phyloP scores from a whole-genome alignment of 1,140 invertebrate genomes.

The Goniozus legneri region DNA sequence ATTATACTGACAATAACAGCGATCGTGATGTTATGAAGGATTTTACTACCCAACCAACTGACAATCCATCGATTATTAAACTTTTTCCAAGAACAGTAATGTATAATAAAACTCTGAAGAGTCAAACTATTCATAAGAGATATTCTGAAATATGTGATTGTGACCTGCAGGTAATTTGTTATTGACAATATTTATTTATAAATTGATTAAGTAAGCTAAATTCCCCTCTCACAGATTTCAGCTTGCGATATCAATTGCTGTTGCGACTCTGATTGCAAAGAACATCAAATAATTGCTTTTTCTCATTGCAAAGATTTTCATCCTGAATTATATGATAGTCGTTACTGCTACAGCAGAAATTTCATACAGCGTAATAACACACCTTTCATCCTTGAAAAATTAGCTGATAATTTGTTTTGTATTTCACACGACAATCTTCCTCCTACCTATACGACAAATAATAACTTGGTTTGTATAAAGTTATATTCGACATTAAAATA shows the following conservation, averaged over 20 bases:
- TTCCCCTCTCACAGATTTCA: constrained; percentile 22
- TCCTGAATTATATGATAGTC: constrained; percentile 41
- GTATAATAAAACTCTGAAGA: too few species aligned
- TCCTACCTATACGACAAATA: constrained; percentile 34
- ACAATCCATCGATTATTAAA: too few species aligned
- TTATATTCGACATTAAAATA: too few species aligned
- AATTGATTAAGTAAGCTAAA: too few species aligned
- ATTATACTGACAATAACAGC: neutral
- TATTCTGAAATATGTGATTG: constrained; percentile 38
- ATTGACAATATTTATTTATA: constrained; percentile 10
- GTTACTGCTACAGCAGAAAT: constrained; percentile 47
- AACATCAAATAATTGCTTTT: constrained; percentile 41
- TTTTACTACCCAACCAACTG: too few species aligned
- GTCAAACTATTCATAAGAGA: constrained; percentile 21
- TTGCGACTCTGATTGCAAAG: constrained; percentile 45
- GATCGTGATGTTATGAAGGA: too few species aligned
- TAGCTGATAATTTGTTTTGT: constrained; percentile 48
- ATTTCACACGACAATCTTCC: constrained; percentile 50
- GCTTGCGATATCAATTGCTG: constrained; percentile 50
- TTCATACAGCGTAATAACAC: constrained; percentile 47
- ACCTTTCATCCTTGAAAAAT: constrained; percentile 43
- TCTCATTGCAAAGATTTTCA: constrained; percentile 37
- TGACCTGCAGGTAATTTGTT: constrained; percentile 43
- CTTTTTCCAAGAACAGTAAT: neutral
- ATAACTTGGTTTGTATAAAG: constrained; percentile 39